A percentile compares a stretch with the other conserved stretches of the same genome.
Conservation (phyloP, 2,888 invertebrate genomes). For the Phragmatobia fuliginosa region DNA sequence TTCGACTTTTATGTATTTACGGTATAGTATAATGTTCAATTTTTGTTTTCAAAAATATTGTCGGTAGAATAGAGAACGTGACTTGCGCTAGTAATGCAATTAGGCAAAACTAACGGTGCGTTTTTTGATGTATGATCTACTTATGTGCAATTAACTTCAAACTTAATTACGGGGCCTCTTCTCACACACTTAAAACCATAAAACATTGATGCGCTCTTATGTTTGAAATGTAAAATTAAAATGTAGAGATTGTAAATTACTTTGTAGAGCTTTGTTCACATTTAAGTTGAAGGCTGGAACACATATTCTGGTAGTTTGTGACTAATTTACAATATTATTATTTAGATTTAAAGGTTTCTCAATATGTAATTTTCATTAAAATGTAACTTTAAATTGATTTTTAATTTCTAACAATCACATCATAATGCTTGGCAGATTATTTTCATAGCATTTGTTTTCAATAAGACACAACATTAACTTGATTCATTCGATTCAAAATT, state of each 20-base stretch:
- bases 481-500: conserved; percentile 19
- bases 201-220: conserved; percentile 55
- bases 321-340: neutral
- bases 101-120: conserved; percentile 56
- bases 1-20: neutral
- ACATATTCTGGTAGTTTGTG: neutral
- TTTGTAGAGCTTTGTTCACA: neutral
- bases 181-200: conserved; percentile 53
- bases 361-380: too few relatives aligned
- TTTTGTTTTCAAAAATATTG: conserved; percentile 4
- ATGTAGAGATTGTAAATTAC: conserved; percentile 14
- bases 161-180: conserved; percentile 61
- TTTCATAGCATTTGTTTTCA: neutral
- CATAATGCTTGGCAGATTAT: neutral
- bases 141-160: conserved; percentile 63
- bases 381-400: too few relatives aligned
- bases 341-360: neutral
- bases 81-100: conserved; percentile 54
- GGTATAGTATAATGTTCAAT: neutral
- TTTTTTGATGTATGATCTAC: conserved; percentile 61
- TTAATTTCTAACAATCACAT: too few relatives aligned
- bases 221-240: conserved; percentile 43
- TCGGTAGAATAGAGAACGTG: conserved; percentile 55
- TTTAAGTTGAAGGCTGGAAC: neutral
- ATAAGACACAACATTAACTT: conserved; percentile 8